Percentiles rank a stretch among this genome's conserved stretches.
Conservation (phyloP, 2,113 vertebrate species). For the Microtus ochrogaster region DNA sequence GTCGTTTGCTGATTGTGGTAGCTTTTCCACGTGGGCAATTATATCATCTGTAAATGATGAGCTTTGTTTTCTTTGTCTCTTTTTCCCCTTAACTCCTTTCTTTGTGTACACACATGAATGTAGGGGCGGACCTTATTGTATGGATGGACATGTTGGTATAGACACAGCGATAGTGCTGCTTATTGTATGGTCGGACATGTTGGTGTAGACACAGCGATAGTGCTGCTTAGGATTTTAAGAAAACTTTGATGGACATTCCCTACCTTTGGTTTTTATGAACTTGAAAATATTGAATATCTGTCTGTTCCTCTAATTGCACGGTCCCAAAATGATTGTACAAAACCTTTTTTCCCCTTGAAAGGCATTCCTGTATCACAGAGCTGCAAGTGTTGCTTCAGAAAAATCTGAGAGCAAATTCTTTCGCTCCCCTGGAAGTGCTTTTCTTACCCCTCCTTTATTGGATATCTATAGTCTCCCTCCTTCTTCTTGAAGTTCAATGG, state of each 20-base stretch:
- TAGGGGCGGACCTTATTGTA: not conserved
- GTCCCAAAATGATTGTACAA: not conserved
- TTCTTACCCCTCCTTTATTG: not conserved
- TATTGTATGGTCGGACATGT: not conserved
- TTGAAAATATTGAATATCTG: constrained; percentile 1
- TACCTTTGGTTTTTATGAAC: not conserved
- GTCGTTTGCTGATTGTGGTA: not conserved
- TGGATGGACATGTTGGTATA: too few species aligned
- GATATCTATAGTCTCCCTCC: constrained; percentile 15
- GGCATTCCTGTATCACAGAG: not conserved
- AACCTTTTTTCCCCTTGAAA: not conserved
- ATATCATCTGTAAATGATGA: not conserved
- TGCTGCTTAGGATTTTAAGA: not conserved
- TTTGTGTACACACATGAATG: not conserved
- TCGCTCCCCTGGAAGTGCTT: not conserved
- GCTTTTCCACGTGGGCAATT: not conserved
- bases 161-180: not conserved
- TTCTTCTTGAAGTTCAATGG: constrained; percentile 61
- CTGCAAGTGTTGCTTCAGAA: not conserved
- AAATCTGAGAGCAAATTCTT: constrained; percentile 50
- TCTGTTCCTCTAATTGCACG: not conserved
- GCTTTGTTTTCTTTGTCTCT: not conserved
- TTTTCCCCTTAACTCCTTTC: not conserved
- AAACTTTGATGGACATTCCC: not conserved
- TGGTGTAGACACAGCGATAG: not conserved